These are phyloP conservation scores for Lycaon pictus DNA, from an alignment of 2,113 vertebrate species.

Conservation along the genomic window DNA sequence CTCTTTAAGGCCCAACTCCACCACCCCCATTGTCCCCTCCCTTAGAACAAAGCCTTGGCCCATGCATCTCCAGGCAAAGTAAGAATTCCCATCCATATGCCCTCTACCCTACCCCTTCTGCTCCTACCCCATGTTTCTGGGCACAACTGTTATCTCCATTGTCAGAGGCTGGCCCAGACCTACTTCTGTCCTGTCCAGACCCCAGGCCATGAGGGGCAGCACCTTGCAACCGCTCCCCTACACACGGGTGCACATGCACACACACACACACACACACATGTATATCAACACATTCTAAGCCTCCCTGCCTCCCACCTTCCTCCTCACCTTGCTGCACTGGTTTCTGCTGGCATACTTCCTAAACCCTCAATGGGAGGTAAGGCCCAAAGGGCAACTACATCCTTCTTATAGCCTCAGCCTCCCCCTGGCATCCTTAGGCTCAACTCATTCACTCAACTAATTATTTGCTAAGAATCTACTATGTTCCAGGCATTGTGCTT, in stretches of 20 bases:
- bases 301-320: neutral
- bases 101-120: neutral
- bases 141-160: neutral
- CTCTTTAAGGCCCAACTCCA: neutral
- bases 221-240: neutral
- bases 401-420: neutral
- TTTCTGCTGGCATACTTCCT: neutral
- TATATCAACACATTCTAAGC: neutral
- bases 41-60: neutral
- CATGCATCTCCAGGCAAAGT: neutral
- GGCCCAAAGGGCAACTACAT: neutral
- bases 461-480: neutral
- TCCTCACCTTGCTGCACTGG: neutral
- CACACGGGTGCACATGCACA: fast-evolving
- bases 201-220: neutral
- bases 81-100: neutral
- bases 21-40: too few relatives aligned
- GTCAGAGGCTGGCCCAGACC: neutral
- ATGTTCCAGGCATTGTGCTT: neutral
- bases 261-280: too few relatives aligned
- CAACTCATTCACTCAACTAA: neutral
- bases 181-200: neutral
- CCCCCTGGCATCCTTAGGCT: neutral
- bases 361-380: neutral
- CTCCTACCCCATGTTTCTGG: neutral